These are phyloP conservation scores for Callorhinus ursinus DNA, from an alignment of 2,113 vertebrate species.

Conservation along the genomic window DNA sequence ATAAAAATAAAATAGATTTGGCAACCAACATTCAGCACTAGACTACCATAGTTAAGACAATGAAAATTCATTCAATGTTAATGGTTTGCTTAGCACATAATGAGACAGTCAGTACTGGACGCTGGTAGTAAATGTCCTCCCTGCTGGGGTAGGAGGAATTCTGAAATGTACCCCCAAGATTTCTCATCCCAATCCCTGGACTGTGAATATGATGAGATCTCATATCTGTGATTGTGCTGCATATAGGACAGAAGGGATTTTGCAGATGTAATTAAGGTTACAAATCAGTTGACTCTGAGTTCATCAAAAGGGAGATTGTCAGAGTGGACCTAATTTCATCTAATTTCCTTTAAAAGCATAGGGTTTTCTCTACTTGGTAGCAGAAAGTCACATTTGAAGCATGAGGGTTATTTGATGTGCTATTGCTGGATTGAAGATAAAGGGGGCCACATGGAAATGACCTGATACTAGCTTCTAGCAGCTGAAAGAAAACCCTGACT, in stretches of 20 bases:
- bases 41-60: neutral
- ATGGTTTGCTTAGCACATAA: neutral
- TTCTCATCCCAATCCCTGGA: neutral
- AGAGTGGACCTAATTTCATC: neutral
- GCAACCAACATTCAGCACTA: neutral
- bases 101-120: neutral
- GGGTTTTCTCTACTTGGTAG: neutral
- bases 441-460: neutral
- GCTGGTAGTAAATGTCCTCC: neutral
- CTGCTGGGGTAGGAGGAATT: neutral
- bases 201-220: neutral
- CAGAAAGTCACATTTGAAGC: neutral
- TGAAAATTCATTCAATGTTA: neutral
- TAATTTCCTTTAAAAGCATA: constrained; percentile 1
- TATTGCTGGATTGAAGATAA: neutral
- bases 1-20: neutral
- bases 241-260: neutral
- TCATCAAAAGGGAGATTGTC: neutral
- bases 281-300: neutral
- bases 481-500: neutral
- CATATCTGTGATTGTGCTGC: neutral
- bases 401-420: neutral
- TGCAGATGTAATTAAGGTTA: neutral
- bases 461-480: neutral
- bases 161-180: neutral